Evolutionary conservation across 2,113 vertebrate species (phyloP), one percentile per base, ranked within the genome.

Genomic region (Pelecanoides urinatrix): DNA sequence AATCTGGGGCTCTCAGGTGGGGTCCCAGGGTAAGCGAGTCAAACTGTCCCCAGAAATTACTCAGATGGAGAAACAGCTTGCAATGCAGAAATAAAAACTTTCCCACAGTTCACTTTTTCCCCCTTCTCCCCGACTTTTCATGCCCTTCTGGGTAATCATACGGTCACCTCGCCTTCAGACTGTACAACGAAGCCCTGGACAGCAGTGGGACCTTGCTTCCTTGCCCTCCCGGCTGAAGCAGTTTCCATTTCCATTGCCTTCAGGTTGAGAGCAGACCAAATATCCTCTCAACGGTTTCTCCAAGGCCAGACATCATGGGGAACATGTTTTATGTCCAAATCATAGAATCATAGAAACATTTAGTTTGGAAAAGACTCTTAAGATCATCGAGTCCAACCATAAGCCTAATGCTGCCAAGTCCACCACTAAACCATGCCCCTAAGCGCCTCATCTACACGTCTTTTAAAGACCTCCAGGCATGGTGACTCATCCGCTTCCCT

Each of bases 371-470:
- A 85, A 81, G 32, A 70, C 34, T 49, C 25, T 21, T 9, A n/a
- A 38, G 50, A 7, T 36, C 58, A 25, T 2, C 0, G 0, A 56
- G 15, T 25, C 21, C 4, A 40, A 34, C 18, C 3, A 0, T 52
- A 8, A 86, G 66, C 7, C 32, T 23, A 58, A 7, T 40, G 32
- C 34, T 62, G 8, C 20, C 42, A 79, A 38, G 27, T 52, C 76
- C 26, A 86, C 38, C 27, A 36, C 8, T 21, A 40, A 61, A 7
- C 38, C 9, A 0, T 5, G 18, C 36, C 58, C 58, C 18, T 7
- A 19, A 89, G 61, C 8, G 2, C 22, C 29, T 12, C 13, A 1
- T 47, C 45, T 42, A 25, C 4, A 0, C 0, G 0, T 7, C n/a
- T 61, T 61, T 61, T 61, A 36, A 36, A 36, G 36, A 4, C 42